phyloP scores from a whole-genome alignment of 53 echinoderm and acorn worm genomes.

The Echinometra lucunter region DNA sequence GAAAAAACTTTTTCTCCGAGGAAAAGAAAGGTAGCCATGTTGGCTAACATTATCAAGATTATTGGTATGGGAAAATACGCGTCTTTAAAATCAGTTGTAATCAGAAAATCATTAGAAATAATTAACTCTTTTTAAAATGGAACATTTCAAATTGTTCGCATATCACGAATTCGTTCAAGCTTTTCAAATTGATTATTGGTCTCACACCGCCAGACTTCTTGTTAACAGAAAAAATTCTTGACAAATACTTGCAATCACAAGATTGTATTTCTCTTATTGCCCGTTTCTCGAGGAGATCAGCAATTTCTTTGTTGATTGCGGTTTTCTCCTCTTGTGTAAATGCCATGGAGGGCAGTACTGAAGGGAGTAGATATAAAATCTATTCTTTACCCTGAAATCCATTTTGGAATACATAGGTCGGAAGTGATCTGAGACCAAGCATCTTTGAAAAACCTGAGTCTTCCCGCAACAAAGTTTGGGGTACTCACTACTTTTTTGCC shows the following conservation, averaged over 20 bases:
- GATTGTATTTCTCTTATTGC: background rate
- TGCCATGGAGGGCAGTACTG: background rate
- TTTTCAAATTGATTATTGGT: conserved; percentile 71
- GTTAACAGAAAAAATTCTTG: conserved; percentile 52
- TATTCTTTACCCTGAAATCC: background rate
- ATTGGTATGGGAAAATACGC: conserved; percentile 23
- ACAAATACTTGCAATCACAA: conserved; percentile 35
- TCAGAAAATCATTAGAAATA: conserved; percentile 48
- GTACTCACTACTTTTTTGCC: conserved; percentile 12
- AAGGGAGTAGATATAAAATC: background rate
- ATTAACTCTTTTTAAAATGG: conserved; percentile 63
- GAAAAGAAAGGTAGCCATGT: conserved; percentile 29
- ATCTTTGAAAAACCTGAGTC: conserved; percentile 40
- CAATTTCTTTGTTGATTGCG: background rate
- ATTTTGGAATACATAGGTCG: background rate
- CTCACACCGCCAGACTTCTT: conserved; percentile 63
- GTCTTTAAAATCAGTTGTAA: conserved; percentile 10
- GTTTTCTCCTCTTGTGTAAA: background rate
- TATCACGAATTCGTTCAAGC: conserved; percentile 59
- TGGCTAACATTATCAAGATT: background rate
- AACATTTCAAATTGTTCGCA: conserved; percentile 73
- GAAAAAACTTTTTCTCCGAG: background rate
- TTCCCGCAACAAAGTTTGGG: background rate
- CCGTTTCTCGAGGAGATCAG: background rate
- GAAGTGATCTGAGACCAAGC: background rate